Evolutionary conservation across 1,140 invertebrate genomes (phyloP).

Genomic region (Druon quercuslanigerum): DNA sequence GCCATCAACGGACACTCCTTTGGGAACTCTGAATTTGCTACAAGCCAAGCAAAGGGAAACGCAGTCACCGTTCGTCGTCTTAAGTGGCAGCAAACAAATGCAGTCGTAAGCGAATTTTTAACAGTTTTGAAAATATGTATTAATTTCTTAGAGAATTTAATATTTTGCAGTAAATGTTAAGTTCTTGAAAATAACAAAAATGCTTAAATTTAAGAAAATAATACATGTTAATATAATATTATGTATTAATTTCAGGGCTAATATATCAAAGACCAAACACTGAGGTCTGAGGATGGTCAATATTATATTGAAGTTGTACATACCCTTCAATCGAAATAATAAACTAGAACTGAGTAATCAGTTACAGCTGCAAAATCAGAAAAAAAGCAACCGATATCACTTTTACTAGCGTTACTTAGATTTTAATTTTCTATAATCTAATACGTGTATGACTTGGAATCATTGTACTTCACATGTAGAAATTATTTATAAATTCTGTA

Average conservation of each 20-base stretch:
- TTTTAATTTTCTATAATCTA: conserved; percentile 7
- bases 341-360: too few relatives aligned
- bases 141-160: neutral
- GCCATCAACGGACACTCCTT: conserved; percentile 98
- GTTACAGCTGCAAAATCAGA: too few relatives aligned
- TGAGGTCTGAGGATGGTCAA: conserved; percentile 38
- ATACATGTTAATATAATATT: neutral
- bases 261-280: conserved; percentile 67
- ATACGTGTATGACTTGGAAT: too few relatives aligned
- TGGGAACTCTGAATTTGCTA: conserved; percentile 94
- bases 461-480: too few relatives aligned
- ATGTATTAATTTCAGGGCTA: conserved; percentile 60
- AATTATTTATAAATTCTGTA: too few relatives aligned
- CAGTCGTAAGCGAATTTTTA: conserved; percentile 65
- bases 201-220: too few relatives aligned
- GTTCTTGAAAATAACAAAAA: too few relatives aligned
- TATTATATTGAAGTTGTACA: neutral
- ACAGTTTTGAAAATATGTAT: conserved; percentile 13
- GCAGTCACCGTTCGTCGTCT: conserved; percentile 94
- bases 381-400: neutral
- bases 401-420: neutral
- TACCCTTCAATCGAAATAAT: neutral
- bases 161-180: too few relatives aligned
- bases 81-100: conserved; percentile 90
- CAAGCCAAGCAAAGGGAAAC: conserved; percentile 98